Conservation (phyloP, 1,140 invertebrate species). For the Scaptomyza pallida region DNA sequence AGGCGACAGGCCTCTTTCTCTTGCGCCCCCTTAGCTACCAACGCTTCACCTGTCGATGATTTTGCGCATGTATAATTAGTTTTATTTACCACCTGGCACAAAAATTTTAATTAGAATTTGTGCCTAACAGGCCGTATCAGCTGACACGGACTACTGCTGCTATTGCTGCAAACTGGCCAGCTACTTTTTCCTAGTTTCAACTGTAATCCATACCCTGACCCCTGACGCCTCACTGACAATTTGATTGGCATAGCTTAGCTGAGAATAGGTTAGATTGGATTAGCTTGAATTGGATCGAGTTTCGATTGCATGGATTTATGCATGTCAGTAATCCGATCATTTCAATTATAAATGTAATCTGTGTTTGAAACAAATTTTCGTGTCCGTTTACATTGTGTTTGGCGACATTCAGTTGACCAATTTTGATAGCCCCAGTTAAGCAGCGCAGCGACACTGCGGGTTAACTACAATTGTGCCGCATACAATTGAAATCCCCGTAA, state of each 20-base stretch:
- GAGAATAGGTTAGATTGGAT: neutral
- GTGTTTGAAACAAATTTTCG: constrained; percentile 27
- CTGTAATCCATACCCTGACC: constrained; percentile 12
- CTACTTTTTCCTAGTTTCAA: neutral
- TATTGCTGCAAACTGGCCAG: neutral
- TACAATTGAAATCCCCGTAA: constrained; percentile 40
- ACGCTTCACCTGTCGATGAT: constrained; percentile 3
- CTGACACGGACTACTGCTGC: constrained; percentile 33
- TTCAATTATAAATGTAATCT: constrained; percentile 78
- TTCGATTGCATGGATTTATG: constrained; percentile 5
- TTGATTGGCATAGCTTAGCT: constrained; percentile 19
- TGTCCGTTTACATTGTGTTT: constrained; percentile 66
- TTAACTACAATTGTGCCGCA: constrained; percentile 3
- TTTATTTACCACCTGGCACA: constrained; percentile 76
- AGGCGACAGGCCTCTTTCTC: neutral
- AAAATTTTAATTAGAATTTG: constrained; percentile 80
- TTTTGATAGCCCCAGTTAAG: constrained; percentile 24
- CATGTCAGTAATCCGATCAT: constrained; percentile 63
- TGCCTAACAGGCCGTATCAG: constrained; percentile 38
- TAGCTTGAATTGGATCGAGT: neutral
- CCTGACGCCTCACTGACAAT: neutral
- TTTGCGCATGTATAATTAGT: constrained; percentile 73
- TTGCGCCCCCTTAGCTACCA: no score
- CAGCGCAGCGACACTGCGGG: neutral
- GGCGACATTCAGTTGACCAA: constrained; percentile 60